These are phyloP conservation scores for Acleris cristana DNA, from an alignment of 2,888 invertebrate genomes.

Conservation along the genomic window DNA sequence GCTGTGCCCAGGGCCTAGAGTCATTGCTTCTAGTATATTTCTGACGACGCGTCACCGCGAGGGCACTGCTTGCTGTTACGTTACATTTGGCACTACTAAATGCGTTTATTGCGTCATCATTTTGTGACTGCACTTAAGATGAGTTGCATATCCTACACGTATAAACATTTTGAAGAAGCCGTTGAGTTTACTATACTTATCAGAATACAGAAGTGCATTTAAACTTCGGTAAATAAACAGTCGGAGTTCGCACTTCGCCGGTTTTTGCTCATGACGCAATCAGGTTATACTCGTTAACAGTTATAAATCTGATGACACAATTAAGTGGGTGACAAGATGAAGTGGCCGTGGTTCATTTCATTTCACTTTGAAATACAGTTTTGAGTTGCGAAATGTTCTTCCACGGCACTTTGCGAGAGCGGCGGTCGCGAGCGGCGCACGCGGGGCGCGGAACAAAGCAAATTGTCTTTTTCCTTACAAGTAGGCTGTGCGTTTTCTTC, in stretches of 20 bases:
- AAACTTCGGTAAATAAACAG: conserved; percentile 25
- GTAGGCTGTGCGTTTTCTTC: conserved; percentile 21
- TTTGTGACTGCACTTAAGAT: conserved; percentile 56
- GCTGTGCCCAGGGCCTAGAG: conserved; percentile 46
- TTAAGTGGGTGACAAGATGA: conserved; percentile 29
- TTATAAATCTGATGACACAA: conserved; percentile 28
- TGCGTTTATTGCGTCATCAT: conserved; percentile 62
- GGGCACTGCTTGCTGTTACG: conserved; percentile 50
- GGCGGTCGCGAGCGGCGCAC: conserved; percentile 15
- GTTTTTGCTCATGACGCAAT: conserved; percentile 14
- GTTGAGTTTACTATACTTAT: conserved; percentile 29
- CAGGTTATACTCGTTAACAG: conserved; percentile 23
- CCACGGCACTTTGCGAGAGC: neutral
- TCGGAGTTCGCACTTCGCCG: conserved; percentile 4
- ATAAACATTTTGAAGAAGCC: conserved; percentile 5
- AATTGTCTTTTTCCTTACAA: conserved; percentile 28
- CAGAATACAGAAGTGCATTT: conserved; percentile 17
- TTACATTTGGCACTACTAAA: conserved; percentile 55
- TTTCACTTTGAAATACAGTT: conserved; percentile 30
- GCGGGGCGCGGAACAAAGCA: conserved; percentile 22
- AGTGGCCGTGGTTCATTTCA: conserved; percentile 30
- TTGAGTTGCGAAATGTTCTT: conserved; percentile 12
- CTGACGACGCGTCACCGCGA: conserved; percentile 60
- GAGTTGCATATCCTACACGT: conserved; percentile 32
- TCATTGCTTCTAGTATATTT: conserved; percentile 62